A percentile compares a stretch with the other conserved stretches of the same genome.
Conservation (phyloP, 2,797 vertebrate species). For the Meda fulgida region DNA sequence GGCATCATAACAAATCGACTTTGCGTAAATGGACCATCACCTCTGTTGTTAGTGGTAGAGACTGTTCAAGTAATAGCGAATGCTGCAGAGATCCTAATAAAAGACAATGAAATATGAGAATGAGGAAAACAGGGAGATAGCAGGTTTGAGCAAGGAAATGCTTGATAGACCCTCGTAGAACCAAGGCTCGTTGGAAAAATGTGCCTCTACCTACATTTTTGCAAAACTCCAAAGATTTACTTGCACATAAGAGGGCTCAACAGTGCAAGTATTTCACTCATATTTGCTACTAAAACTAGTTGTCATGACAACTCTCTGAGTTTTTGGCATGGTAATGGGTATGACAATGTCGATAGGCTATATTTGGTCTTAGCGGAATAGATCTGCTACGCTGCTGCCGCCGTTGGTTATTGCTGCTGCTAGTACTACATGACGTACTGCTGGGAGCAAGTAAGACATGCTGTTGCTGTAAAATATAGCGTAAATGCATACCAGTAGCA, state of each 20-base stretch:
- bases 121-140: slow-evolving; percentile 21
- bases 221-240: background rate
- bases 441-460: background rate
- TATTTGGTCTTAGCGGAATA: background rate
- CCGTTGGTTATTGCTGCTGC: background rate
- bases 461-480: background rate
- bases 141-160: slow-evolving; percentile 16
- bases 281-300: background rate
- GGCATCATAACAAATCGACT: slow-evolving; percentile 27
- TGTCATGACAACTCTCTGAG: background rate
- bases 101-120: slow-evolving; percentile 36
- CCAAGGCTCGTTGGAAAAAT: background rate
- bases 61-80: slow-evolving; percentile 14
- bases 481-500: background rate
- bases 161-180: background rate
- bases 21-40: slow-evolving; percentile 14
- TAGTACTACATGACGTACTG: background rate
- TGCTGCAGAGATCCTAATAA: slow-evolving; percentile 38
- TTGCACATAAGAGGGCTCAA: background rate
- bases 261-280: background rate
- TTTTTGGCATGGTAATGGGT: background rate
- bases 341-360: background rate
- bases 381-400: background rate
- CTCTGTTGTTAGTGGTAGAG: slow-evolving; percentile 31
- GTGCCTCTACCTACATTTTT: background rate